Base-by-base conservation (phyloP, 2,113 vertebrate genomes). In the Heterotis niloticus region DNA sequence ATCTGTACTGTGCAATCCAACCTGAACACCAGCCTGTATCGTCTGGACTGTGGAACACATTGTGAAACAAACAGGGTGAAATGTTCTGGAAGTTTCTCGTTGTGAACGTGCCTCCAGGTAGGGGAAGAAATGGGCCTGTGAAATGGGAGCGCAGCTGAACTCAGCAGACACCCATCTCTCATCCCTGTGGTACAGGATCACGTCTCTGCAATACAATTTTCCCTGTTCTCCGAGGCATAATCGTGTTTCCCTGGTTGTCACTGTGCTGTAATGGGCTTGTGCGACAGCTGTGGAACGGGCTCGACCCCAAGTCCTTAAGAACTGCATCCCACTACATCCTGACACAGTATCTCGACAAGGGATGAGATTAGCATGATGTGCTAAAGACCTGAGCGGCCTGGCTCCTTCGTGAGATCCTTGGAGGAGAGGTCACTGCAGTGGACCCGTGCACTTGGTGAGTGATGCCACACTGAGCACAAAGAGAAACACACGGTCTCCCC, bases 321-420 rank as follows among this genome's bases (percentile, higher is more conserved):
- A 74, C 18, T 28, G 13, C 0, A 51, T n/a, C 52, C 71, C 51
- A 52, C 34, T 44, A 44, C 34, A 44, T 44, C 34, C 34, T 7
- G 34, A 44, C 23, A 74, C 23, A 24, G 24, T 54, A 10, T 51
- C 69, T 54, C 16, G 71, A 54, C 71, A 59, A 74, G 54, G 57
- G 71, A 74, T 57, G 26, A 23, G n/a, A 74, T 57, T 56, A 74
- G 51, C 71, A 26, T 24, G 52, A 74, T 57, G n/a, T 12, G 23
- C 52, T 73, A 73, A 73, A 73, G 52, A 52, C 17, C 44, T 23
- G 51, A 52, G 11, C 56, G 23, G 51, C 71, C 23, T 12, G 71
- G n/a, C n/a, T n/a, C n/a, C n/a, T n/a, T n/a, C 13, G 51, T n/a
- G n/a, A 16, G 71, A 4, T 20, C 71, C 56, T 44, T 20, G n/a